A percentile compares a stretch with the other conserved stretches of the same genome.
phyloP scores from a whole-genome alignment of 2,113 vertebrate genomes.

The Noturus placidus region DNA sequence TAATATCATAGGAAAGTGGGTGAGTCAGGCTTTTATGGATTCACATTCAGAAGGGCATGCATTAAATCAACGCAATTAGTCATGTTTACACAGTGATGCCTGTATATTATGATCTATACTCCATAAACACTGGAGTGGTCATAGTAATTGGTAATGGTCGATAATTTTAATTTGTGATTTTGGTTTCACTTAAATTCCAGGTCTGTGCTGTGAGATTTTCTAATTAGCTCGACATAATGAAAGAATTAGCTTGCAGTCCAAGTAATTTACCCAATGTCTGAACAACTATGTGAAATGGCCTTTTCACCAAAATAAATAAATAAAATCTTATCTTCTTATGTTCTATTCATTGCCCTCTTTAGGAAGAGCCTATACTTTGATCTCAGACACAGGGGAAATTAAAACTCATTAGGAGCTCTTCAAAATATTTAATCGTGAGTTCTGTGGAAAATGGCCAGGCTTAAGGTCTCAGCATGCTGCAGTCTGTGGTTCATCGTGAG shows the following conservation, averaged over 20 bases:
- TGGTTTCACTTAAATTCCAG: not conserved
- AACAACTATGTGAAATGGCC: not conserved
- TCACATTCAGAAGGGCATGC: not conserved
- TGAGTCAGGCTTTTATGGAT: not conserved
- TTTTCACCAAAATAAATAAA: not conserved
- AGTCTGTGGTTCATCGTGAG: not conserved
- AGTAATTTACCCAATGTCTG: slow-evolving; percentile 7
- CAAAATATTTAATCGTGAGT: slow-evolving; percentile 10
- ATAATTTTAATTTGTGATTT: not conserved
- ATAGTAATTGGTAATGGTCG: not conserved
- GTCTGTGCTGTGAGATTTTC: not conserved
- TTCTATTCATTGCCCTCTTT: slow-evolving; percentile 2
- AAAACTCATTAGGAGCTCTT: not conserved
- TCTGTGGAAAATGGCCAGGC: slow-evolving; percentile 9
- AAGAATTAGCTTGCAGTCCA: not conserved
- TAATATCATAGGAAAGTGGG: not conserved
- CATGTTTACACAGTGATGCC: not conserved
- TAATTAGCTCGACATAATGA: not conserved
- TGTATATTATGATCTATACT: not conserved
- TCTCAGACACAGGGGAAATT: slow-evolving; percentile 7
- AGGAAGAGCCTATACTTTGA: slow-evolving; percentile 5
- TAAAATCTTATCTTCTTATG: not conserved
- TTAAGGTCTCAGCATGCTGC: slow-evolving; percentile 7
- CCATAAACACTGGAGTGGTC: not conserved
- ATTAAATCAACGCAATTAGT: not conserved